Percentiles rank a stretch among this genome's conserved stretches.
These are phyloP conservation scores for Episyrphus balteatus DNA, from an alignment of 1,140 invertebrate genomes.

Conservation along the genomic window DNA sequence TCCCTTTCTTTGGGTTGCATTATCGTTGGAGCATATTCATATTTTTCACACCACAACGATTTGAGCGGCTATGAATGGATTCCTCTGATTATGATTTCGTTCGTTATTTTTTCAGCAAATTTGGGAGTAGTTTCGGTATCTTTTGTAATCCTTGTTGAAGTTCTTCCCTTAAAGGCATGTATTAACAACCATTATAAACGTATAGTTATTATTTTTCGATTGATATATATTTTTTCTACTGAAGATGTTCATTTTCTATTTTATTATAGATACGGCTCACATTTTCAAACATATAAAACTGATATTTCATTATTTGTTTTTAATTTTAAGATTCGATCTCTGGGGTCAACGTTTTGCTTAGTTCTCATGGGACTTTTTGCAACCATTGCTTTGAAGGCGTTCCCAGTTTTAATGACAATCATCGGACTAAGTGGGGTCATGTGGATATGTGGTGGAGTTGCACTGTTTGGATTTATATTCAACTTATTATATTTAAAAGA, in stretches of 20 bases:
- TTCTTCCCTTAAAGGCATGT: conserved; percentile 27
- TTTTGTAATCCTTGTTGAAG: conserved; percentile 25
- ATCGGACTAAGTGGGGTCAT: conserved; percentile 19
- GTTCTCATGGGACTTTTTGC: conserved; percentile 17
- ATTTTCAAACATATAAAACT: too few species aligned
- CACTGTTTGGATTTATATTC: conserved; percentile 20
- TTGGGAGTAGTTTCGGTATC: conserved; percentile 27
- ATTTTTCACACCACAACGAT: conserved; percentile 11
- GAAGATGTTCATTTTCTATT: too few species aligned
- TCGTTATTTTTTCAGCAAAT: conserved; percentile 19
- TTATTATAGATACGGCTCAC: too few species aligned
- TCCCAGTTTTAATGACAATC: conserved; percentile 17
- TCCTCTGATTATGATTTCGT: conserved; percentile 21
- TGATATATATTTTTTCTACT: not conserved
- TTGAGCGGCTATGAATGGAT: conserved; percentile 21
- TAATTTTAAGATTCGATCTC: conserved; percentile 18
- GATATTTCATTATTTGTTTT: too few species aligned
- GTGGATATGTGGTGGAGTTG: conserved; percentile 19
- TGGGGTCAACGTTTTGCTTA: conserved; percentile 22
- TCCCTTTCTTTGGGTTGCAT: conserved; percentile 22
- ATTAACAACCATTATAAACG: not conserved
- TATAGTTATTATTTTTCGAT: not conserved
- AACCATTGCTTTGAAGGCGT: conserved; percentile 19
- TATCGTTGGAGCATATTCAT: conserved; percentile 23
- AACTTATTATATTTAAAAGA: conserved; percentile 45